Evolutionary conservation across 2,797 vertebrate genomes (phyloP).

Genomic region (Sciaenops ocellatus): DNA sequence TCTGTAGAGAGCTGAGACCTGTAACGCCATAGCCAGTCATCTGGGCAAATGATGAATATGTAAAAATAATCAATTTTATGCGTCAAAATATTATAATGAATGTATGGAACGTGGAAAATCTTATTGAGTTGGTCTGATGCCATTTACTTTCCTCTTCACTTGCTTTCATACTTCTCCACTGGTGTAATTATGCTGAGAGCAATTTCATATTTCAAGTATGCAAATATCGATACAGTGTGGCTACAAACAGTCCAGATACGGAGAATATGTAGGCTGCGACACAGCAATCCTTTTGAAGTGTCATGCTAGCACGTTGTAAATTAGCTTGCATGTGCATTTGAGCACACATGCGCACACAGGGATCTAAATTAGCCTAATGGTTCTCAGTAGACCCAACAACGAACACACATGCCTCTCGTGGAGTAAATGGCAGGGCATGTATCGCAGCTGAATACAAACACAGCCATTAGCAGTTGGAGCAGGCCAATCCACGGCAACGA

Average conservation of each 20-base stretch:
- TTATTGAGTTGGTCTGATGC: slow-evolving; percentile 59
- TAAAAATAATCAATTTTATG: slow-evolving; percentile 70
- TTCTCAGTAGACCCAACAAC: slow-evolving; percentile 62
- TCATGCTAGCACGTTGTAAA: slow-evolving; percentile 57
- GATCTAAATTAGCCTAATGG: slow-evolving; percentile 72
- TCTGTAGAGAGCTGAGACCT: slow-evolving; percentile 44
- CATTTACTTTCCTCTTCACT: slow-evolving; percentile 71
- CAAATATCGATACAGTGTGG: slow-evolving; percentile 73
- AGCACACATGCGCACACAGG: slow-evolving; percentile 40
- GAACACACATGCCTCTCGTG: slow-evolving; percentile 68
- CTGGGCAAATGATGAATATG: slow-evolving; percentile 63
- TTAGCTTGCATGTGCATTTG: slow-evolving; percentile 62
- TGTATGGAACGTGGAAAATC: slow-evolving; percentile 59
- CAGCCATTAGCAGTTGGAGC: slow-evolving; percentile 66
- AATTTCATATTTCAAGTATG: slow-evolving; percentile 80
- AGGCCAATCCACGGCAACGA: slow-evolving; percentile 46
- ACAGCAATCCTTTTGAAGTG: slow-evolving; percentile 69
- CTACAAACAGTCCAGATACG: slow-evolving; percentile 62
- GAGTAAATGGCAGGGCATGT: slow-evolving; percentile 48
- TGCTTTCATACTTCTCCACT: slow-evolving; percentile 65
- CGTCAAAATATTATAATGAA: slow-evolving; percentile 72
- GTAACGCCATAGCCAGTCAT: slow-evolving; percentile 32
- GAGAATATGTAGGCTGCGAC: slow-evolving; percentile 66
- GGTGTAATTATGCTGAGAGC: slow-evolving; percentile 81
- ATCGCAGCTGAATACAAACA: slow-evolving; percentile 74